Percentiles rank a stretch among this genome's conserved stretches.
Conservation (phyloP, 2,797 vertebrate species). For the Apogon hyalosoma region DNA sequence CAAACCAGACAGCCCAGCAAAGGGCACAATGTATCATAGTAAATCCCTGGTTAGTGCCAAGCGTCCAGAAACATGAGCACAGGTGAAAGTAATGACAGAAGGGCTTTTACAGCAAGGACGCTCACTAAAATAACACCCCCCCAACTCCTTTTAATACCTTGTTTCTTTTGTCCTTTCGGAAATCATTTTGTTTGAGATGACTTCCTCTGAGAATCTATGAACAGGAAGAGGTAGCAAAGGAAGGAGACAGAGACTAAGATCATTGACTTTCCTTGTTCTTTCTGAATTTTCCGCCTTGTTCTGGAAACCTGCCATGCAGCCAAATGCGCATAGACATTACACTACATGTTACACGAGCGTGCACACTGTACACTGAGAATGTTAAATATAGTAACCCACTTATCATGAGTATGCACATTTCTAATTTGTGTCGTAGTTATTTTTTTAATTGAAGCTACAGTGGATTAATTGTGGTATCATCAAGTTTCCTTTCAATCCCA, state of each 20-base stretch:
- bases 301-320: conserved; percentile 55
- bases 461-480: no score
- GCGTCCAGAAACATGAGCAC: conserved; percentile 10
- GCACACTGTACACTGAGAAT: no score
- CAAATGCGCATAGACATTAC: conserved; percentile 4
- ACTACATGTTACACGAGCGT: no score
- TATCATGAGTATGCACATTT: no score
- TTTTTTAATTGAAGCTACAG: no score
- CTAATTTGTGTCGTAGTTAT: no score
- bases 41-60: conserved; percentile 63
- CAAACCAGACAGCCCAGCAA: conserved; percentile 39
- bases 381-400: no score
- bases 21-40: conserved; percentile 38
- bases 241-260: conserved; percentile 49
- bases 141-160: conserved; percentile 56
- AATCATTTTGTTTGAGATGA: conserved; percentile 86
- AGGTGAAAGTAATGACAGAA: conserved; percentile 23
- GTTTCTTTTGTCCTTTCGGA: conserved; percentile 70
- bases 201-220: conserved; percentile 74
- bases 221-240: conserved; percentile 64
- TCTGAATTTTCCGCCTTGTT: conserved; percentile 33
- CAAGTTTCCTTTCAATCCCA: no score
- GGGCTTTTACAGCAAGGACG: not conserved
- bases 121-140: conserved; percentile 1
- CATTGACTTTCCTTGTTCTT: conserved; percentile 33